Conservation (phyloP, 2,113 vertebrate genomes). For the Numenius arquata region DNA sequence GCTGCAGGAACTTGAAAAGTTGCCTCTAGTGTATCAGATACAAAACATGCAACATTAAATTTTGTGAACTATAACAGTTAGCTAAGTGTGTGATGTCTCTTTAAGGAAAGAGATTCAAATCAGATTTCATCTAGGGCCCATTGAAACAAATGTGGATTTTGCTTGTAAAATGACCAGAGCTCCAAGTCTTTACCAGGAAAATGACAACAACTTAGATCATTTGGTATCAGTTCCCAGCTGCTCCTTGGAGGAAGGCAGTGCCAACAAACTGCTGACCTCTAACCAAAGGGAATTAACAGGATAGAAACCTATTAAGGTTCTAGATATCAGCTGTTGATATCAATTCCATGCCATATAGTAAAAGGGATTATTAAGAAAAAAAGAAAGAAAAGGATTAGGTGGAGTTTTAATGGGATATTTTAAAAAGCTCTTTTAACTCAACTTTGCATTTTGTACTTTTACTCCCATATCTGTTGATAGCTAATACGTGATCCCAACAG, state of each 20-base stretch:
- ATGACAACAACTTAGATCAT: background rate
- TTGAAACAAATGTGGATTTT: conserved; percentile 5
- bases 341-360: background rate
- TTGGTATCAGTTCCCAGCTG: background rate
- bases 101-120: conserved; percentile 50
- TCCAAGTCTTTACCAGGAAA: background rate
- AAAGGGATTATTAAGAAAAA: background rate
- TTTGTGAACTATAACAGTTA: conserved; percentile 56
- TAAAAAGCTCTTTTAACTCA: background rate
- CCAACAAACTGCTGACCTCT: background rate
- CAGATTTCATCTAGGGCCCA: background rate
- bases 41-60: conserved; percentile 52
- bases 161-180: background rate
- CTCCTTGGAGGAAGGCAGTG: background rate
- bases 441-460: background rate
- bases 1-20: conserved; percentile 66
- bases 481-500: background rate
- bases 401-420: background rate
- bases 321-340: background rate
- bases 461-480: background rate
- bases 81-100: conserved; percentile 42
- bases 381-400: background rate
- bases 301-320: background rate
- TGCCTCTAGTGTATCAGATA: conserved; percentile 52
- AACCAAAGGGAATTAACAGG: background rate